Base-by-base conservation (phyloP, 2,797 vertebrate genomes). In the Clarias pachynema region DNA sequence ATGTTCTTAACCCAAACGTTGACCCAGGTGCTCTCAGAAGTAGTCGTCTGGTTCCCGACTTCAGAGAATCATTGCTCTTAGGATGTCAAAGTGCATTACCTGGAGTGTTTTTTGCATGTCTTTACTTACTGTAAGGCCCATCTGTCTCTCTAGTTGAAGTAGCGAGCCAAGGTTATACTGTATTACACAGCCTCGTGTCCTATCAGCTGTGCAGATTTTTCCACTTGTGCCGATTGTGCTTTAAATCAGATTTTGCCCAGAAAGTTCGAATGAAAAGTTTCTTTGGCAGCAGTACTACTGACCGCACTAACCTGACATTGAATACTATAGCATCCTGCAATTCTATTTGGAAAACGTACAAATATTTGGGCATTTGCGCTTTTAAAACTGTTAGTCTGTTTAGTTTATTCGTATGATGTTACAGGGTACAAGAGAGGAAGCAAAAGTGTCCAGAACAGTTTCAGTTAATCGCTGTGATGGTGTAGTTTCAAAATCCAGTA, bases 151-250 rank as follows among this genome's bases (percentile, higher is more conserved):
- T 68, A 62, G 86, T 68, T 74, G 44, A 79, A 81, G 10, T 59
- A 70, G 77, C 34, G 31, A 84, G 83, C 77, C 56, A 82, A 78
- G 60, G 15, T 29, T n/a, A n/a, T n/a, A n/a, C n/a, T 74, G 40
- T 79, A 80, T 74, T 77, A 40, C 60, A 29, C 79, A 86, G 86
- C 65, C 37, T 79, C 78, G 22, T 86, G 84, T 79, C 78, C 62
- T 86, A 81, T 88, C 68, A 88, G 60, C 70, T 85, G 81, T 86
- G 84, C 81, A 81, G 77, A 88, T 88, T 89, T 44, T 87, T 90
- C 86, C 87, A 86, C 34, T 80, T 85, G 37, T 62, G 75, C 40
- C 82, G 72, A 79, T 82, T 75, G 44, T 81, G 75, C 65, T 81
- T 72, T 75, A 56, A 37, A 85, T 83, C 49, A 40, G 56, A 53